These are phyloP conservation scores for Poeciliopsis paucimaculata DNA, from an alignment of 2,797 vertebrate species.

Conservation along the genomic window DNA sequence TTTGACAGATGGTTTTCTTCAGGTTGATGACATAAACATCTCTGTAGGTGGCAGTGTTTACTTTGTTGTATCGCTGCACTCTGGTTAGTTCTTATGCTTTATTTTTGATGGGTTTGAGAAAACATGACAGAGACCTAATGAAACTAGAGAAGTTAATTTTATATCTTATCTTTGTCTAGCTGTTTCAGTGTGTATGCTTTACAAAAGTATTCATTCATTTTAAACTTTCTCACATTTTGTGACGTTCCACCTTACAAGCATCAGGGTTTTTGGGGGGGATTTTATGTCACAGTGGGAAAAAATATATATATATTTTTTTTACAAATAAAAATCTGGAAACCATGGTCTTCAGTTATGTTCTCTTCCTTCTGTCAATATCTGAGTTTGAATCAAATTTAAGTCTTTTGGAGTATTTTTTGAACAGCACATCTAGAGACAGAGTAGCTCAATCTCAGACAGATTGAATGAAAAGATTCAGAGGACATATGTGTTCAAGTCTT, in stretches of 20 bases:
- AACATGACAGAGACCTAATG: background rate
- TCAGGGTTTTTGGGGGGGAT: background rate
- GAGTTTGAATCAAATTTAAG: background rate
- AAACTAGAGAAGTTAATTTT: background rate
- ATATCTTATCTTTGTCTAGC: background rate
- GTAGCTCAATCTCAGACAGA: background rate
- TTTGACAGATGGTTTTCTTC: background rate
- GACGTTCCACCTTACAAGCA: background rate
- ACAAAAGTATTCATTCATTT: background rate
- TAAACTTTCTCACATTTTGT: background rate
- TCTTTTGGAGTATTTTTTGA: background rate
- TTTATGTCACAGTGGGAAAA: background rate
- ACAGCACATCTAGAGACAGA: background rate
- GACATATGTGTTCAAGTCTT: background rate
- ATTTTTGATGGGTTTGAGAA: background rate
- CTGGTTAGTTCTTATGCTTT: background rate
- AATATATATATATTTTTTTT: background rate
- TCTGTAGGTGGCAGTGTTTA: conserved; percentile 6
- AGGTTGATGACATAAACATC: background rate
- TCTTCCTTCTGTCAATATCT: background rate
- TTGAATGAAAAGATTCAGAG: background rate
- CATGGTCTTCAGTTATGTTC: background rate
- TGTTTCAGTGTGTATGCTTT: background rate
- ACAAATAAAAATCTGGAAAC: background rate
- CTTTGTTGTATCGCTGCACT: background rate